Evolutionary conservation across 2,797 vertebrate species (phyloP), one percentile per base, ranked within the genome.

Genomic region (Gymnopithys bicolor): DNA sequence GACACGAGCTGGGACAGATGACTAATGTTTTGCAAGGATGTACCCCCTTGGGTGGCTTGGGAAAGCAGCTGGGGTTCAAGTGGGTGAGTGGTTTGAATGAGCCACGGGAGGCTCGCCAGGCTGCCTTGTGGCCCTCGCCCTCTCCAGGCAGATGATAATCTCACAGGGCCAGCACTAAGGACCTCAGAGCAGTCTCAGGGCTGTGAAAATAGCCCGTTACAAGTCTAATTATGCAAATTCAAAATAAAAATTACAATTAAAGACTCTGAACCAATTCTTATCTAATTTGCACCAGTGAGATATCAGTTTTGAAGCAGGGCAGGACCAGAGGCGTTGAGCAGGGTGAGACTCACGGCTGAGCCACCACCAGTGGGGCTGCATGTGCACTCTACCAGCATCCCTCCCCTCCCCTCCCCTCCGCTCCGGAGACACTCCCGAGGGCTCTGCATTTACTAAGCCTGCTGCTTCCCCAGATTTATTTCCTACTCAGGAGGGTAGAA

Each of bases 221-320:
- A 39, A 8, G 25, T 25, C 66, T 84, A 81, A 91, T 91, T 70
- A 84, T 60, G 70, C 62, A 89, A 80, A 84, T 84, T 74, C 23
- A 78, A 95, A 92, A 87, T 52, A 59, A 86, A 95, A 90, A 73
- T 63, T 45, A 45, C 52, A 39, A 7, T 59, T 92, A 70, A 64
- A 41, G 48, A 35, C 52, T 62, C 64, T 1, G n/a, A 74, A 78
- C 56, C 52, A 43, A 59, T 78, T 81, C 62, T 80, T 74, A 66
- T 3, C 77, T 74, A 30, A 62, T 92, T 60, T 86, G 14, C 56
- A 55, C 6, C 66, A 21, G 12, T 18, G 52, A 66, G n/a, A 67
- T 67, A 32, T 19, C 48, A 19, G 32, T 77, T 86, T n/a, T 51
- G 87, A 33, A 75, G 69, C 52, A 43, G n/a, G 19, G 62, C 35